Conservation (phyloP, 2,888 invertebrate genomes). For the Eupsilia transversa region DNA sequence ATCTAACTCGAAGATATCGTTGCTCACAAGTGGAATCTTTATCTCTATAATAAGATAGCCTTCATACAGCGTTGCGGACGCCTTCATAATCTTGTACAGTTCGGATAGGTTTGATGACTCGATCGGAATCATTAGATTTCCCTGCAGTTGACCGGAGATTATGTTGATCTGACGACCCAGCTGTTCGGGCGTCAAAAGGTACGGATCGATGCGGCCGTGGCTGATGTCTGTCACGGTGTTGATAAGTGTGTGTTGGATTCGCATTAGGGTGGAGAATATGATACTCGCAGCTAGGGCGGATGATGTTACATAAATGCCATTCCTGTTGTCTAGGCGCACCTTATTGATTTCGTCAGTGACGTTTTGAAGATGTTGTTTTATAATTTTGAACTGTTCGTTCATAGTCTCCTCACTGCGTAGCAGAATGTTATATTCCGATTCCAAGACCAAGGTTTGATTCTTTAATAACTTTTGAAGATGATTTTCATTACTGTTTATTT, state of each 20-base stretch:
- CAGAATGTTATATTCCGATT: constrained; percentile 8
- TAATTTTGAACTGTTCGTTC: too few relatives aligned
- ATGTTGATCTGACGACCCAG: too few relatives aligned
- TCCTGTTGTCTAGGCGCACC: not conserved
- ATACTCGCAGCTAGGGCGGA: not conserved
- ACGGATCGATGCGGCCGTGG: too few relatives aligned
- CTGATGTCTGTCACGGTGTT: too few relatives aligned
- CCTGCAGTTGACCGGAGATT: too few relatives aligned
- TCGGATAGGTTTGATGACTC: not conserved
- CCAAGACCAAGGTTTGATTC: constrained; percentile 9
- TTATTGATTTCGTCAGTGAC: too few relatives aligned
- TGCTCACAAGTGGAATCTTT: constrained; percentile 4
- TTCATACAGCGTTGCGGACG: not conserved
- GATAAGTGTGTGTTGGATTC: too few relatives aligned
- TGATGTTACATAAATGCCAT: not conserved
- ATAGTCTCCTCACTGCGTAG: too few relatives aligned
- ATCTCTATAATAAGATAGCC: constrained; percentile 14
- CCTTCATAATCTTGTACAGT: constrained; percentile 7
- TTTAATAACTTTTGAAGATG: not conserved
- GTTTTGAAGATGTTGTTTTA: too few relatives aligned
- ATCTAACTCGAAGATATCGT: constrained; percentile 3
- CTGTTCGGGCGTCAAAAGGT: too few relatives aligned
- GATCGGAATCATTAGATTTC: not conserved
- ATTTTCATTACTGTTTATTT: not conserved
- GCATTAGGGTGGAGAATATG: too few relatives aligned